Base-by-base conservation (phyloP, 2,888 invertebrate genomes). In the Mycalesis mineus region DNA sequence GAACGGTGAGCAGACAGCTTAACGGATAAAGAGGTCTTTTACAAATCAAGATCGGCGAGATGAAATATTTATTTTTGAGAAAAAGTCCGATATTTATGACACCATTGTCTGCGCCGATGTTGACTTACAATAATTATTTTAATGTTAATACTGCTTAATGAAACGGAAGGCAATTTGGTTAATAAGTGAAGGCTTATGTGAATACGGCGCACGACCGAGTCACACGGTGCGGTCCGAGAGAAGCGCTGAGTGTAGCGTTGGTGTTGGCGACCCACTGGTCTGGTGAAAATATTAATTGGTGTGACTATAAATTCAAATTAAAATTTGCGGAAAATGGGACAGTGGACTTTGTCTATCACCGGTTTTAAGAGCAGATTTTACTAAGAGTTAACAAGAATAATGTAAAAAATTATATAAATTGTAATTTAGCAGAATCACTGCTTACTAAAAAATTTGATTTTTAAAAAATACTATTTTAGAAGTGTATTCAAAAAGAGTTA, bases 1-100 rank as follows among this genome's bases (percentile, higher is more conserved):
- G 7, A 9, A 15, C 39, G 15, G 40, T 51, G 40, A 15, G 2
- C 5, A 11, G 8, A 7, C 11, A 51, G 40, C 50, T 31, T 51
- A 39, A 15, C 2, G 2, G 1, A 15, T n/a, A 7, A 36, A 37
- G 37, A 47, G 36, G 9, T 28, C 54, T 39, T 44, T 17, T 42
- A 54, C 17, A 55, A 39, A 48, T 48, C 48, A 55, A 40, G 33
- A 13, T 22, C 52, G 41, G 52, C 52, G 52, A 52, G 31, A 52
- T 42, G 52, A 52, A 52, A 44, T 44, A 52, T 52, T 52, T 52
- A 22, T 39, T 52, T 36, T 11, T 7, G 3, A 17, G 42, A 52
- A 52, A 52, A 52, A 44, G 13, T n/a, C 36, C 29, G 52, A 52
- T 52, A 52, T 52, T 52, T 52, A 52, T 52, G 52, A 52, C 52